Percentiles rank a stretch among this genome's conserved stretches.
Conservation (phyloP, 2,888 invertebrate species). For the Spodoptera littoralis region DNA sequence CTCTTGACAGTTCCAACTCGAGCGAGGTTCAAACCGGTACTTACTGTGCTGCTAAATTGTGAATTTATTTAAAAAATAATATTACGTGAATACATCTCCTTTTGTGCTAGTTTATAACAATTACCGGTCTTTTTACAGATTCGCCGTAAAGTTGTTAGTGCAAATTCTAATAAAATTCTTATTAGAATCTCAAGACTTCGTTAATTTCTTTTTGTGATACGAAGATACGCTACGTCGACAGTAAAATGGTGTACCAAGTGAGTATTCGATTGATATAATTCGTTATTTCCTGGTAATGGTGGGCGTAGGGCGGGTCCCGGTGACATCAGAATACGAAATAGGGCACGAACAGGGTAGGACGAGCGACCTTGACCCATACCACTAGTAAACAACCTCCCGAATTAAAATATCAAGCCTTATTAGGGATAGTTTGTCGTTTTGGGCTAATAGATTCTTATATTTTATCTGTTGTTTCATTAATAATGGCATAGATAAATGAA, state of each 20-base stretch:
- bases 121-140: conserved; percentile 34
- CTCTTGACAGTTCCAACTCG: conserved; percentile 9
- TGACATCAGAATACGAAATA: conserved; percentile 62
- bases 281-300: conserved; percentile 14
- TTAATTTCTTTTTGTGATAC: conserved; percentile 23
- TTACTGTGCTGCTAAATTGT: not conserved
- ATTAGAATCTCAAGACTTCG: conserved; percentile 9
- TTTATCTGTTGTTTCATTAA: not conserved
- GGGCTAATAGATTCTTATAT: not conserved
- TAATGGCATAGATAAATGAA: too few species aligned
- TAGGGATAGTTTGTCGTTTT: too few species aligned
- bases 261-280: conserved; percentile 51
- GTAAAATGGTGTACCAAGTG: conserved; percentile 67
- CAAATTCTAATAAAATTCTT: conserved; percentile 5
- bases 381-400: conserved; percentile 21
- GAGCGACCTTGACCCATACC: conserved; percentile 33
- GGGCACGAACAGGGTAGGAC: conserved; percentile 37
- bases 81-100: conserved; percentile 18
- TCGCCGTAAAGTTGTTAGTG: conserved; percentile 24
- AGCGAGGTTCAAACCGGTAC: not conserved
- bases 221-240: conserved; percentile 41
- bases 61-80: conserved; percentile 2
- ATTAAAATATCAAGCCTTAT: not conserved
- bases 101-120: conserved; percentile 6
- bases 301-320: conserved; percentile 56